Conservation (phyloP, 2,797 vertebrate genomes). For the Acanthurus tractus region DNA sequence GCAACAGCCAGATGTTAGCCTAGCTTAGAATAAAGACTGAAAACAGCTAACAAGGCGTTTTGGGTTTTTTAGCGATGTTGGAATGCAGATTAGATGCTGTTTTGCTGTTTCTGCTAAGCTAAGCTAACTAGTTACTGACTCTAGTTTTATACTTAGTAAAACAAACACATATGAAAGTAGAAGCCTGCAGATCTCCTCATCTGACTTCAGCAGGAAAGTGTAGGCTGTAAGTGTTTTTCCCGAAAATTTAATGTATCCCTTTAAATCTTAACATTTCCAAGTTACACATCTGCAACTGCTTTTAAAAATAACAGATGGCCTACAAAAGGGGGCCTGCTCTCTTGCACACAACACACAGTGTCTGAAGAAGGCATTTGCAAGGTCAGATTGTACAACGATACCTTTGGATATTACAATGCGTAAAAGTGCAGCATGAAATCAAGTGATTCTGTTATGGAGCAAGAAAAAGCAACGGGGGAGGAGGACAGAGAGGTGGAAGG, state of each 20-base stretch:
- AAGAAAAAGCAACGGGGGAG: slow-evolving; percentile 15
- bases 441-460: slow-evolving; percentile 46
- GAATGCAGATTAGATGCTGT: not conserved
- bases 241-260: not conserved
- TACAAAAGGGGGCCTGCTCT: not conserved
- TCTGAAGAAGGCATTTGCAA: slow-evolving; percentile 24
- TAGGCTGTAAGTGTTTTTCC: not conserved
- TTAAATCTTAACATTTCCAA: not conserved
- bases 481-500: slow-evolving; percentile 9
- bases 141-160: not conserved
- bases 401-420: slow-evolving; percentile 19
- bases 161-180: not conserved
- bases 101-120: not conserved
- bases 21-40: not conserved
- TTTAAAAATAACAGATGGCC: not conserved
- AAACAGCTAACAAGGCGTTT: not conserved
- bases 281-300: not conserved
- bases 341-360: not conserved
- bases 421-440: slow-evolving; percentile 37
- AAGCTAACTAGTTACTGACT: not conserved
- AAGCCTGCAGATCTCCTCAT: not conserved
- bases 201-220: not conserved
- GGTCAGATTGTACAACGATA: slow-evolving; percentile 29
- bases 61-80: slow-evolving; percentile 3
- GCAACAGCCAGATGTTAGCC: not conserved